Conservation (phyloP, 2,113 vertebrate genomes). For the Heliornis fulica region DNA sequence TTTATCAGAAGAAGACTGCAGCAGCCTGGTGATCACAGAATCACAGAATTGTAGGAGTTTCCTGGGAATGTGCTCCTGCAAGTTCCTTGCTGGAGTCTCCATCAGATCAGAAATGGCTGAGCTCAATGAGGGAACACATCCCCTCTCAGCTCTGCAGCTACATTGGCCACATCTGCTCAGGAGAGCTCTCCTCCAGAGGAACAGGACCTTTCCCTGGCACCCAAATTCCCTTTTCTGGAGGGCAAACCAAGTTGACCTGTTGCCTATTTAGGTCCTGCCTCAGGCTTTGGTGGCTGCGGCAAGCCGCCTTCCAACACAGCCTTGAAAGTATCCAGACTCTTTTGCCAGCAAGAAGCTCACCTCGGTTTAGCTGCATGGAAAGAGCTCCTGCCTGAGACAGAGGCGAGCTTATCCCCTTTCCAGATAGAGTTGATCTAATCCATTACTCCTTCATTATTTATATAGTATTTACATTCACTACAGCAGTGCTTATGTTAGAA, state of each 20-base stretch:
- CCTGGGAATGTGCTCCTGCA: background rate
- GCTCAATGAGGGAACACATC: fast-evolving
- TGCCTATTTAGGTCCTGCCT: background rate
- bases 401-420: background rate
- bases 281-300: background rate
- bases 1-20: background rate
- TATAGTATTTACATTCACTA: background rate
- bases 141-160: background rate
- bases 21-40: background rate
- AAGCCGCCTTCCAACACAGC: background rate
- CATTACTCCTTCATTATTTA: slow-evolving; percentile 3
- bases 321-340: background rate
- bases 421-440: slow-evolving; percentile 1
- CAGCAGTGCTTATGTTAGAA: background rate
- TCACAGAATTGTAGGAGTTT: no score
- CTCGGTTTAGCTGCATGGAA: background rate
- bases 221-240: background rate
- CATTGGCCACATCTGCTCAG: fast-evolving
- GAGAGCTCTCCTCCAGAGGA: background rate
- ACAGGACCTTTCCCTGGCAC: background rate
- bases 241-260: background rate
- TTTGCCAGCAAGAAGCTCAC: background rate
- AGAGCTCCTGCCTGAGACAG: background rate
- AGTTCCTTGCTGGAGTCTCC: background rate
- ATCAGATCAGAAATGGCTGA: background rate